These are phyloP conservation scores for Acridotheres tristis DNA, from an alignment of 2,797 vertebrate genomes.

Conservation along the genomic window DNA sequence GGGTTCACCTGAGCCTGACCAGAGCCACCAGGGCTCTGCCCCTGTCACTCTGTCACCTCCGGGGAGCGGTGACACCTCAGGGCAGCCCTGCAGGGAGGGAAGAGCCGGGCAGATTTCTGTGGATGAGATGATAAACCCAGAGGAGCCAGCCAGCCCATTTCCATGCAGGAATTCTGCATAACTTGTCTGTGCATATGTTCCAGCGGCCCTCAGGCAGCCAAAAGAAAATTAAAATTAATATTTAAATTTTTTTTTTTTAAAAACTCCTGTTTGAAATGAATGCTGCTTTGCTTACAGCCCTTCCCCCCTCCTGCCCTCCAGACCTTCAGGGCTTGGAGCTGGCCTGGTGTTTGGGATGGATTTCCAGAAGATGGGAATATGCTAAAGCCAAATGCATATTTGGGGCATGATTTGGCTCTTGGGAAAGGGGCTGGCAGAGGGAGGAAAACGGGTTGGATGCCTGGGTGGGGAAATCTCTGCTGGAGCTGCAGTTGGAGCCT, in stretches of 20 bases:
- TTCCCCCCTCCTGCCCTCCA: not conserved
- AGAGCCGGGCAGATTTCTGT: not conserved
- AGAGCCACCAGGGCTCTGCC: not conserved
- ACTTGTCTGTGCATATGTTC: not conserved
- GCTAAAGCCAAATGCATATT: not conserved
- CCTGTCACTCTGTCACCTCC: not conserved
- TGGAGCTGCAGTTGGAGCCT: not conserved
- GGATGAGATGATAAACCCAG: not conserved
- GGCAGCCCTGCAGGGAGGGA: not conserved
- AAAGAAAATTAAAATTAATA: not conserved
- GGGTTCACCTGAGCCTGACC: not conserved
- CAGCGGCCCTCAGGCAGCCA: not conserved
- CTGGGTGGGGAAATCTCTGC: not conserved
- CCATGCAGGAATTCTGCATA: not conserved
- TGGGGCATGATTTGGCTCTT: not conserved
- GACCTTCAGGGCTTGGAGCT: not conserved
- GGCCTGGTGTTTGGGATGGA: rapidly evolving
- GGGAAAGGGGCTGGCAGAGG: not conserved
- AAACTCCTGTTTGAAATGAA: not conserved
- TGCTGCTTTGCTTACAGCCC: not conserved
- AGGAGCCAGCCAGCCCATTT: not conserved
- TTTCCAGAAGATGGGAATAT: not conserved
- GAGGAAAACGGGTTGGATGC: not conserved
- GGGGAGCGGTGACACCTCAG: not conserved
- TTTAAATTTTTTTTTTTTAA: not conserved